Conservation (phyloP, 2,113 vertebrate species). For the Silurus glanis region DNA sequence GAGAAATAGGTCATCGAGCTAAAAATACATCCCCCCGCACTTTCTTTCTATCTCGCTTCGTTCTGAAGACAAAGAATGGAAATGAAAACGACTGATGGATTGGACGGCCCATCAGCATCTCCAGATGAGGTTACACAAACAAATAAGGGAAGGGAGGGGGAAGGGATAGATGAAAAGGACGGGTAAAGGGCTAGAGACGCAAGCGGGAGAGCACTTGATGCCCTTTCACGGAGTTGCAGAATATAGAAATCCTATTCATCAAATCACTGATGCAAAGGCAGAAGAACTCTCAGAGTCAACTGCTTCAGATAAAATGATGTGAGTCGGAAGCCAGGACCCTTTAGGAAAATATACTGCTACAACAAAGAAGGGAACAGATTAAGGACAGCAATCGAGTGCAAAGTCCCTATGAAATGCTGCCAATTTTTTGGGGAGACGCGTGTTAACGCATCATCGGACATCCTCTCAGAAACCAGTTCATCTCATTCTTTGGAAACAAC, state of each 20-base stretch:
- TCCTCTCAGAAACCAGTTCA: slow-evolving; percentile 3
- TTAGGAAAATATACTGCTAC: neutral
- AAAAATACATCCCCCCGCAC: slow-evolving; percentile 75
- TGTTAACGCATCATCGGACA: slow-evolving; percentile 24
- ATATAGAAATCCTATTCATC: slow-evolving; percentile 70
- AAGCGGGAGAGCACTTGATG: slow-evolving; percentile 31
- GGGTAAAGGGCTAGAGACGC: slow-evolving; percentile 4
- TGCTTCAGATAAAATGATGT: slow-evolving; percentile 26
- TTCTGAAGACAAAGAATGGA: slow-evolving; percentile 53
- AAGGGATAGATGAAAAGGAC: slow-evolving; percentile 6
- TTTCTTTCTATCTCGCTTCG: slow-evolving; percentile 63
- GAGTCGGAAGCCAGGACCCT: neutral
- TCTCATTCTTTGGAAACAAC: slow-evolving; percentile 20
- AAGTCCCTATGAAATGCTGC: slow-evolving; percentile 56
- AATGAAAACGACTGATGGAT: slow-evolving; percentile 65
- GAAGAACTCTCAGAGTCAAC: slow-evolving; percentile 67
- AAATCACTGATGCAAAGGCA: slow-evolving; percentile 71
- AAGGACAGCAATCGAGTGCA: slow-evolving; percentile 49
- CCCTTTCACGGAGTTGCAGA: slow-evolving; percentile 63
- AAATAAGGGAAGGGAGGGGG: slow-evolving; percentile 48
- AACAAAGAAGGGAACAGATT: slow-evolving; percentile 55
- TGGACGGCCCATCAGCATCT: slow-evolving; percentile 53
- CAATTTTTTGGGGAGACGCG: neutral
- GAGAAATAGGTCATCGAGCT: slow-evolving; percentile 81
- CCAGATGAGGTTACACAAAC: slow-evolving; percentile 49